Base-by-base conservation (phyloP, 2,113 vertebrate genomes). In the Coturnix japonica region DNA sequence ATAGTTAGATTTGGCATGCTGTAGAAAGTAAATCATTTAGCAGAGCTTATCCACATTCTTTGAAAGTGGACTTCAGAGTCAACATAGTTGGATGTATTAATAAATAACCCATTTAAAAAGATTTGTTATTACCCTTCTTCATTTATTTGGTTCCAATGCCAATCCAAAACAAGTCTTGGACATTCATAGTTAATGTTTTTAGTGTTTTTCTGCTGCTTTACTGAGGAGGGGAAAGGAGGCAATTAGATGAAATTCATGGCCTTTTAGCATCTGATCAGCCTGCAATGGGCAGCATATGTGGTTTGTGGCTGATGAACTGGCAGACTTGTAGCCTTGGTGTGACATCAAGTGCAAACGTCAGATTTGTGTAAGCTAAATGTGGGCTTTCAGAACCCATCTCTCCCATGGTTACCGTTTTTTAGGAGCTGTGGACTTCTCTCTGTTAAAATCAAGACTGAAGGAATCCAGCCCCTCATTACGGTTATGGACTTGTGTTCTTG, bases 291-390 rank as follows among this genome's bases (percentile, higher is more conserved):
- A 94, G 88, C 61, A 20, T 88, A 75, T 80, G 44, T 66, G 80
- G 87, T 49, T 96, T 91, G 84, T 96, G 56, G 73, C 87, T 93
- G 87, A 79, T 95, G 95, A 77, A 78, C 93, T 87, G 88, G 89
- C 85, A 95, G 74, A 43, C 67, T 73, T 66, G 57, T 19, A 71
- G 71, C 41, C 30, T 91, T 85, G 81, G 85, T 79, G 61, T 85
- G 80, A 93, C 60, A 11, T 94, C 94, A 92, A 33, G 43, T 72
- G 71, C 37, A 69, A 61, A 69, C 76, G 73, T 87, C 71, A 71
- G 81, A 26, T 75, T 75, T 82, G 31, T 80, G 56, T 71, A 85
- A 91, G 31, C 65, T 91, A 89, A 93, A 90, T 61, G n/a, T 3
- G 37, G 77, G 47, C 35, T 83, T 73, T 85, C 77, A 25, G 22